These are phyloP conservation scores for Psococerastis gibbosa DNA, from an alignment of 2,888 invertebrate species.

Conservation along the genomic window DNA sequence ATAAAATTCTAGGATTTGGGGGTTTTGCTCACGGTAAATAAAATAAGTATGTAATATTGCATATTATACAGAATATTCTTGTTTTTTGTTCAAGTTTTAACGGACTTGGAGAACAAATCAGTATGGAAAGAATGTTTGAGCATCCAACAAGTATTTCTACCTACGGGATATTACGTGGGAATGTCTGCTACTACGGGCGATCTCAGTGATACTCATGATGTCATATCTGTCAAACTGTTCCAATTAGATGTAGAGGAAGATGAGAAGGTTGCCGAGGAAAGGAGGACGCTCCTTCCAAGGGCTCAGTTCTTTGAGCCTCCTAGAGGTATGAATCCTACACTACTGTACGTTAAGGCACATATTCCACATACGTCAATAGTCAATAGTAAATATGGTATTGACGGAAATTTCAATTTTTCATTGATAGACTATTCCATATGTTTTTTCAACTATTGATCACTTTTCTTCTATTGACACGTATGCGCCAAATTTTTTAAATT, in stretches of 20 bases:
- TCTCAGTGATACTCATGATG: constrained; percentile 89
- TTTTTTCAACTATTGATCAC: too few relatives aligned
- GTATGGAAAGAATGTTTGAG: constrained; percentile 88
- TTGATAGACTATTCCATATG: too few relatives aligned
- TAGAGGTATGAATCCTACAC: constrained; percentile 32
- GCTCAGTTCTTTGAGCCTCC: constrained; percentile 82
- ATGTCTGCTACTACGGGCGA: constrained; percentile 93
- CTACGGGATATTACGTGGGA: constrained; percentile 90
- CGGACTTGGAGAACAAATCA: constrained; percentile 78
- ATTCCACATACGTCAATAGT: too few relatives aligned
- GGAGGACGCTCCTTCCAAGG: constrained; percentile 69
- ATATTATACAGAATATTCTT: too few relatives aligned
- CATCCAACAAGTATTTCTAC: constrained; percentile 74
- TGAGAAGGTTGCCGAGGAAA: constrained; percentile 42
- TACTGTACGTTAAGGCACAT: constrained; percentile 6
- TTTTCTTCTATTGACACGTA: too few relatives aligned
- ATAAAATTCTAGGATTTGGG: too few relatives aligned
- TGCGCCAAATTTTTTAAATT: too few relatives aligned
- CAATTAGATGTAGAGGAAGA: constrained; percentile 66
- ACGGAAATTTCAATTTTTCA: too few relatives aligned
- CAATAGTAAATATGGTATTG: too few relatives aligned
- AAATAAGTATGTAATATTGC: too few relatives aligned
- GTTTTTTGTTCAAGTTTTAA: too few relatives aligned
- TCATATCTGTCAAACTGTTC: constrained; percentile 77
- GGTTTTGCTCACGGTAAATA: too few relatives aligned